Conservation (phyloP, 2,888 invertebrate species). For the Aphodius sticticus region DNA sequence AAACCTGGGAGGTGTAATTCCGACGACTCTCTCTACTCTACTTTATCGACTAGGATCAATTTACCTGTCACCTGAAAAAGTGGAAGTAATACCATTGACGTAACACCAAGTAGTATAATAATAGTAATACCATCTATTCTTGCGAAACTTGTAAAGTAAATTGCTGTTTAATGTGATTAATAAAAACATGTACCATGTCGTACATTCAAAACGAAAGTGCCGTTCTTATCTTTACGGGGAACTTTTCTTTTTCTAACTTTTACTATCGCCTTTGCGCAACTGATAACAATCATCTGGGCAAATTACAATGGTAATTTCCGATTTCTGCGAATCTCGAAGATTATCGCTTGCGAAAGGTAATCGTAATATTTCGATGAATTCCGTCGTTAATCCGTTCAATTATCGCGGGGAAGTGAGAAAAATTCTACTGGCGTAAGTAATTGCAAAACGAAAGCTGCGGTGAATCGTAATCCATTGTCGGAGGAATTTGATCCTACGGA, state of each 20-base stretch:
- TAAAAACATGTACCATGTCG: not conserved
- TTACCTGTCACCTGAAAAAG: not conserved
- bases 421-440: not conserved
- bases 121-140: not conserved
- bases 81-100: not conserved
- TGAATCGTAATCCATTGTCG: not conserved
- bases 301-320: not conserved
- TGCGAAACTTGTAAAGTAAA: not conserved
- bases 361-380: not conserved
- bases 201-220: not conserved
- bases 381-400: not conserved
- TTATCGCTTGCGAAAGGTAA: not conserved
- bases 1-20: not conserved
- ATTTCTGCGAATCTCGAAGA: not conserved
- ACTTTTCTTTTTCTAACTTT: not conserved
- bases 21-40: not conserved
- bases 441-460: conserved; percentile 4
- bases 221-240: not conserved
- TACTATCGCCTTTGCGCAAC: not conserved
- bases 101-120: not conserved
- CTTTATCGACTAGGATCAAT: not conserved
- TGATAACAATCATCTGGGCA: not conserved
- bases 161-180: not conserved
- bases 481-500: not conserved
- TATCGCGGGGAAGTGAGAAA: not conserved